Percentiles rank a stretch among this genome's conserved stretches.
Conservation (phyloP, 2,888 invertebrate species). For the Chesias legatella region DNA sequence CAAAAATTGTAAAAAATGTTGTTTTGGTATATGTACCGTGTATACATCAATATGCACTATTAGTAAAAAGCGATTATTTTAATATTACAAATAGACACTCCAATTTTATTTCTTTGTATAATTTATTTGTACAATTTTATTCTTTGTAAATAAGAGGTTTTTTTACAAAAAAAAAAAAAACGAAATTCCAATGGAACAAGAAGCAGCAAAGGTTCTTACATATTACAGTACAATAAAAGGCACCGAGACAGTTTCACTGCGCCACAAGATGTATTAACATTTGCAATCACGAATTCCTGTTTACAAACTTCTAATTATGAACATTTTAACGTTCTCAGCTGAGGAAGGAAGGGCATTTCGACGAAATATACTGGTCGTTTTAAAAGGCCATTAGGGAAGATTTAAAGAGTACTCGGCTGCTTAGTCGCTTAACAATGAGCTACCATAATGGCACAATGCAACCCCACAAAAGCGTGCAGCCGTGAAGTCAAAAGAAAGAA, state of each 20-base stretch:
- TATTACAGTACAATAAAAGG: slow-evolving; percentile 23
- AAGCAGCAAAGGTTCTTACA: slow-evolving; percentile 12
- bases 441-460: slow-evolving; percentile 56
- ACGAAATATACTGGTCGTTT: slow-evolving; percentile 62
- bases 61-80: no score
- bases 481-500: slow-evolving; percentile 36
- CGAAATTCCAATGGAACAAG: slow-evolving; percentile 6
- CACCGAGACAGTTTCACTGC: slow-evolving; percentile 29
- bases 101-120: no score
- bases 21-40: no score
- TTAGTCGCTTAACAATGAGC: slow-evolving; percentile 65
- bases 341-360: slow-evolving; percentile 48
- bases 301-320: slow-evolving; percentile 44
- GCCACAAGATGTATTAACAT: slow-evolving; percentile 25
- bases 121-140: no score
- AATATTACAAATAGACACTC: no score
- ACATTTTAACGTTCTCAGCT: slow-evolving; percentile 51
- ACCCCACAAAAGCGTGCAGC: slow-evolving; percentile 42
- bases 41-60: no score
- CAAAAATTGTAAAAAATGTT: no score
- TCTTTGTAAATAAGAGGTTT: no score
- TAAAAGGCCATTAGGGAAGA: slow-evolving; percentile 71
- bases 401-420: slow-evolving; percentile 64
- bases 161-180: slow-evolving; percentile 2
- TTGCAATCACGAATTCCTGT: slow-evolving; percentile 33